Base-by-base conservation (phyloP, 2,888 invertebrate genomes). In the Rhamnusium bicolor region DNA sequence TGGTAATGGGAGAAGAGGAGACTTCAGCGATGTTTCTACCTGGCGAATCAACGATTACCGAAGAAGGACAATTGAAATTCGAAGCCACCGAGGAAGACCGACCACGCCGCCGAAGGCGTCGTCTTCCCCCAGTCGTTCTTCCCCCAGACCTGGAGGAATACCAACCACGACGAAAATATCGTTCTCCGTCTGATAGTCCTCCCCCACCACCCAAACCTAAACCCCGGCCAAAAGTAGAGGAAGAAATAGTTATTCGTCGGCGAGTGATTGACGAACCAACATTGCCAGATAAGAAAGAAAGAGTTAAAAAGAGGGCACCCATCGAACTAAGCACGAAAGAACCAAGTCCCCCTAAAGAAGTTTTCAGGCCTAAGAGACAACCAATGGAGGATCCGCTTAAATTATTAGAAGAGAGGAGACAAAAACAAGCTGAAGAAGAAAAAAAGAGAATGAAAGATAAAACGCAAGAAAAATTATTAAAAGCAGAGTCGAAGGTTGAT, bases 1-100 rank as follows among this genome's bases (percentile, higher is more conserved):
- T 94, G 87, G 93, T 95, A 7, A 94, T 94, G 85, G 86, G 86
- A 12, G 91, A 91, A 80, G 87, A 86, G 18, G 87, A 85, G 16
- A 88, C 88, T 7, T 75, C 81, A 3, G 82, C 86, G 0, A 85
- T 87, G 82, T 87, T 87, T 74, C 78, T 87, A 47, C 87, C 87
- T 16, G 87, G 87, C 19, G 86, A 87, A 53, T 86, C 86, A 32
- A 85, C 85, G 0, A 87, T 87, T 68, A 87, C 87, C 71, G 84
- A 85, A 75, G 81, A 82, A 47, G 87, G 87, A 27, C 87, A 87
- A 73, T 76, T 87, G 69, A 83, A 85, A 77, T 86, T 87, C 79
- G 87, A 86, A 73, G 82, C 84, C 56, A 85, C 84, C 49, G 84
- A 84, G 62, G 85, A 85, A 32, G 86, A 86, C 71, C 79, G 82